Percentiles rank a stretch among this genome's conserved stretches.
These are phyloP conservation scores for Leptogaster cylindrica DNA, from an alignment of 2,888 invertebrate species.

Conservation along the genomic window DNA sequence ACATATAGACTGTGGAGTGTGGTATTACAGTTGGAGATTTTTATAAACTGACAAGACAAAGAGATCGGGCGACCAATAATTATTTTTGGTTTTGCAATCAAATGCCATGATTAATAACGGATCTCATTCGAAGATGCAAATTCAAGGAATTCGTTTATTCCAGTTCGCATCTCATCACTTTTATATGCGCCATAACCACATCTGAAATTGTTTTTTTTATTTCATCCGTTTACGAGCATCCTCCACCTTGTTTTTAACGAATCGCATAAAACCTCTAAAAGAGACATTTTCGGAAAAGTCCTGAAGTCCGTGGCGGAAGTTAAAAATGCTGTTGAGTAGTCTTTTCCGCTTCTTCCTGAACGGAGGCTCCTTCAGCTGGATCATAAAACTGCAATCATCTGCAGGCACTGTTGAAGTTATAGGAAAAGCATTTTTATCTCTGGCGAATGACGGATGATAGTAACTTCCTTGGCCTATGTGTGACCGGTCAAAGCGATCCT, in stretches of 20 bases:
- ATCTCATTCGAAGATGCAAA: too few relatives aligned
- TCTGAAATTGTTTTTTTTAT: neutral
- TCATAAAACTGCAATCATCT: conserved; percentile 52
- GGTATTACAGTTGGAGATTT: too few relatives aligned
- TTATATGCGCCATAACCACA: neutral
- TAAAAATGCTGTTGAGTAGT: conserved; percentile 30
- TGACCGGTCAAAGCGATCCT: conserved; percentile 10
- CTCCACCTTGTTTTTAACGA: conserved; percentile 19
- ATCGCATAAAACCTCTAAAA: conserved; percentile 13
- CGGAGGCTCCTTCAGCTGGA: conserved; percentile 46
- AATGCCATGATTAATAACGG: too few relatives aligned
- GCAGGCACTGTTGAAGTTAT: conserved; percentile 48
- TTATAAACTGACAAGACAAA: too few relatives aligned
- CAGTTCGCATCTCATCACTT: too few relatives aligned
- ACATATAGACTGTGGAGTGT: too few relatives aligned
- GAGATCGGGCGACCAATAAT: too few relatives aligned
- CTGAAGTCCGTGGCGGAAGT: conserved; percentile 22
- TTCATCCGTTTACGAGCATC: conserved; percentile 13
- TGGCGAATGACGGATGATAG: conserved; percentile 35
- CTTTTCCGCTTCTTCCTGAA: neutral
- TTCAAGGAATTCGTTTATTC: too few relatives aligned
- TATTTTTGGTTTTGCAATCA: too few relatives aligned
- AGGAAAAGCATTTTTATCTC: conserved; percentile 27
- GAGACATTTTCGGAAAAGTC: neutral
- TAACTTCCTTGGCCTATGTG: conserved; percentile 23